Evolutionary conservation across 2,888 invertebrate species (phyloP), one percentile per base, ranked within the genome.

Genomic region (Drosophila engyochracea): DNA sequence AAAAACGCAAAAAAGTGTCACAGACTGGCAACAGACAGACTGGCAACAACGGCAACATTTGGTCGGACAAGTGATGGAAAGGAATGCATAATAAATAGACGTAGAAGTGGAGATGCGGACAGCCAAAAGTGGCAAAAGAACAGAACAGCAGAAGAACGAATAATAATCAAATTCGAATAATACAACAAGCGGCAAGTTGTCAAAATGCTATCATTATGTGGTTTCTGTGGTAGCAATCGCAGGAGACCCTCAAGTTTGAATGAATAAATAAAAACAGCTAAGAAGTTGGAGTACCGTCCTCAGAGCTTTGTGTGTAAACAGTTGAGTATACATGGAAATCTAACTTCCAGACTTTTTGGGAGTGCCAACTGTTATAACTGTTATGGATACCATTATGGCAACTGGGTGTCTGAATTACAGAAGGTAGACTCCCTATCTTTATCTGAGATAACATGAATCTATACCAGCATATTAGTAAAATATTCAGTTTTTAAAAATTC

Each of bases 151-250:
- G 68, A 79, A 77, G 30, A 31, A 67, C 71, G 68, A 72, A 59
- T n/a, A 62, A 72, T 86, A 86, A 85, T 85, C 83, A 74, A 85
- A 85, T 86, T 80, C 73, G 52, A 74, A 75, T 74, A 72, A 76
- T 67, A 67, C 62, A 73, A 66, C 54, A 72, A 53, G 59, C 54
- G 52, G 31, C 74, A 59, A 77, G 64, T 59, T 62, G 54, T 54
- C 59, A 25, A 30, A 55, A 69, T 51, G 53, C 22, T 33, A 44
- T 16, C 19, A 16, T 66, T 60, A n/a, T 25, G 54, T 61, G 61
- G 31, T 10, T 52, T 16, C 19, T 47, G 35, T 33, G 14, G n/a
- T 10, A 41, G 28, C 10, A 47, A 44, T 28, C 16, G 10, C 47
- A 19, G 7, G n/a, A 54, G 14, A n/a, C 9, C 22, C 25, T 31